Evolutionary conservation across 2,113 vertebrate species (phyloP), one percentile per base, ranked within the genome.

Genomic region (Harpagus bidentatus): DNA sequence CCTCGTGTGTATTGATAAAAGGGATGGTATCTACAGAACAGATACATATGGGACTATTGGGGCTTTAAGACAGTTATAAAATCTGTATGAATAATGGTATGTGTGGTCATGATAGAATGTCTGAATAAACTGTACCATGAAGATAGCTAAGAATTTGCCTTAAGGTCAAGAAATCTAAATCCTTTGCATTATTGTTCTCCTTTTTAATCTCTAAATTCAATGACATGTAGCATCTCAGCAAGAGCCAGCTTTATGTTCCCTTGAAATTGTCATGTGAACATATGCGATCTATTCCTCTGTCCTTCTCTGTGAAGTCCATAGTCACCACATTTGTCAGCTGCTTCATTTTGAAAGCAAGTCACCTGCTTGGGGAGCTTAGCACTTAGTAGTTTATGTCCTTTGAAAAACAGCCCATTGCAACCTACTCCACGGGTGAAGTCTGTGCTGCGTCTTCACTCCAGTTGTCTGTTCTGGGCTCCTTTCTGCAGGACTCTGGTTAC

Each of bases 301-400:
- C 42, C 19, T 52, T 25, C 50, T 8, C 4, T 50, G 43, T 31
- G 48, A 13, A 12, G 31, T 48, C 17, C 6, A 3, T 8, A 11
- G n/a, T 40, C 67, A 18, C 32, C 28, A 29, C 8, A 4, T 56
- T 74, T 70, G 47, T 10, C 2, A 3, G 11, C 22, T 25, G 21
- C 56, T 55, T 83, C 28, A 45, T 36, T 59, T 34, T 29, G 20
- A 31, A 31, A 32, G 19, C 29, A n/a, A 4, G 8, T 43, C 3
- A 1, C 16, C 18, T 38, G 8, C 62, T 31, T 34, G 29, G 11
- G 21, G 56, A 69, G 12, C 0, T 0, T 5, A 66, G 42, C 19
- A 17, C 42, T 61, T 32, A 11, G 6, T 6, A 34, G 31, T 4
- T 56, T 9, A 36, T 0, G 0, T 34, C 45, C 34, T 69, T 63